Conservation (phyloP, 1,140 invertebrate genomes). For the Amphibalanus amphitrite region DNA sequence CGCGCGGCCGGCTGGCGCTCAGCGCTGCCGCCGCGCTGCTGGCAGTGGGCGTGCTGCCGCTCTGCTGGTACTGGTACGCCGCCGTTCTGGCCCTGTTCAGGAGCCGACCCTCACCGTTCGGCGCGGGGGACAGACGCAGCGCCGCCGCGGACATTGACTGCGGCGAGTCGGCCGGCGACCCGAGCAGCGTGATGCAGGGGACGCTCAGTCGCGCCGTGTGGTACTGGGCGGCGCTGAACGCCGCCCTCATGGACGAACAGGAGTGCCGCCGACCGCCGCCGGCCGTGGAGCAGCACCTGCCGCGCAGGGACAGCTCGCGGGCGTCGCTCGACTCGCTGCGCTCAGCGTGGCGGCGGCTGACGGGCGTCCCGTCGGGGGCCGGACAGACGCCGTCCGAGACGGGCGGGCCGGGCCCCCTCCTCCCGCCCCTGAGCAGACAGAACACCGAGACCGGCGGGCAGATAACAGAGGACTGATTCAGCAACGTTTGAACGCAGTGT, state of each 20-base stretch:
- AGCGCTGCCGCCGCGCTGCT: no score
- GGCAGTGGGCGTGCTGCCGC: background rate
- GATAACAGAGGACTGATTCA: no score
- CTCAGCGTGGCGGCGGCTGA: no score
- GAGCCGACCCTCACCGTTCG: no score
- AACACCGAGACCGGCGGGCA: no score
- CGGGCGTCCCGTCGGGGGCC: background rate
- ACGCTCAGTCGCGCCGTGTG: slow-evolving; percentile 18
- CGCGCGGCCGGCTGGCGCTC: background rate
- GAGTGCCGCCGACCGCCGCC: background rate
- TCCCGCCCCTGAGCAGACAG: no score
- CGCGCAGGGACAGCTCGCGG: no score
- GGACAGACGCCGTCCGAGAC: background rate
- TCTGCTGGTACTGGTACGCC: background rate
- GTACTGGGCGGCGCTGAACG: slow-evolving; percentile 18
- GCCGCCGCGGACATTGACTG: no score
- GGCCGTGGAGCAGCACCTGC: background rate
- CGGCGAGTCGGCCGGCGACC: background rate
- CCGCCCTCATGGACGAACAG: slow-evolving; percentile 18
- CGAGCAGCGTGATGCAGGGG: slow-evolving; percentile 11
- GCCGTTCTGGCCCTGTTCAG: background rate
- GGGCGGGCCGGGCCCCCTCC: no score
- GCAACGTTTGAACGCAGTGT: no score
- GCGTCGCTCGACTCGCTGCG: no score
- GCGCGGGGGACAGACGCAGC: background rate